Evolutionary conservation across 2,797 vertebrate species (phyloP).

Genomic region (Coregonus ussuriensis): DNA sequence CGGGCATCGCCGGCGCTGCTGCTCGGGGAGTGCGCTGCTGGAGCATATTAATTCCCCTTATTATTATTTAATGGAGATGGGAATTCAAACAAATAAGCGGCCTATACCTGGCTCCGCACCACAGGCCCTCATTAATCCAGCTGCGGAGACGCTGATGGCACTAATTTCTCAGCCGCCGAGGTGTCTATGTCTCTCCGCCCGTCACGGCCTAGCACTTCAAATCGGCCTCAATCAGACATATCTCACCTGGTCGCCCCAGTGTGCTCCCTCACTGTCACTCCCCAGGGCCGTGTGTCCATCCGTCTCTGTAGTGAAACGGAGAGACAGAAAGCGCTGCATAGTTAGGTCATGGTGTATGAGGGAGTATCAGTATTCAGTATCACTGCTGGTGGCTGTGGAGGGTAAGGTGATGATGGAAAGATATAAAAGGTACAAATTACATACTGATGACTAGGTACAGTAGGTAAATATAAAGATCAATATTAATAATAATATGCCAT

Average conservation of each 20-base stretch:
- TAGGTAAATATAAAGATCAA: too few species aligned
- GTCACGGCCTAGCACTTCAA: constrained; percentile 25
- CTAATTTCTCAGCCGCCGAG: constrained; percentile 60
- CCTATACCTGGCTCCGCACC: constrained; percentile 56
- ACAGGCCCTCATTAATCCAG: constrained; percentile 63
- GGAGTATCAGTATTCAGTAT: too few species aligned
- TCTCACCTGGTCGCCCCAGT: constrained; percentile 23
- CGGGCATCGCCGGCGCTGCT: constrained; percentile 12
- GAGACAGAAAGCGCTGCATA: too few species aligned
- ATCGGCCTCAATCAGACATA: constrained; percentile 46
- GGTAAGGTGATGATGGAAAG: too few species aligned
- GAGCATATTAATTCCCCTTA: constrained; percentile 63
- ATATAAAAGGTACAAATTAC: too few species aligned
- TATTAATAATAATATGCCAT: too few species aligned
- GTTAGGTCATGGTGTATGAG: too few species aligned
- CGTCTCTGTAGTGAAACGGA: too few species aligned
- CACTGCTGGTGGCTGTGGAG: too few species aligned
- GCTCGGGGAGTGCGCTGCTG: constrained; percentile 35
- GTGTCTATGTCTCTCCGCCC: constrained; percentile 34
- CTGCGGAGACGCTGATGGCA: constrained; percentile 59
- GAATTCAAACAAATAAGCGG: constrained; percentile 65
- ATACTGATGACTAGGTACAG: too few species aligned
- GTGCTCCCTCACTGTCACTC: background rate
- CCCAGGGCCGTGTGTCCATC: background rate
- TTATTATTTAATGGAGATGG: constrained; percentile 71